phyloP scores from a whole-genome alignment of 2,888 invertebrate species.

The Aricia artaxerxes region DNA sequence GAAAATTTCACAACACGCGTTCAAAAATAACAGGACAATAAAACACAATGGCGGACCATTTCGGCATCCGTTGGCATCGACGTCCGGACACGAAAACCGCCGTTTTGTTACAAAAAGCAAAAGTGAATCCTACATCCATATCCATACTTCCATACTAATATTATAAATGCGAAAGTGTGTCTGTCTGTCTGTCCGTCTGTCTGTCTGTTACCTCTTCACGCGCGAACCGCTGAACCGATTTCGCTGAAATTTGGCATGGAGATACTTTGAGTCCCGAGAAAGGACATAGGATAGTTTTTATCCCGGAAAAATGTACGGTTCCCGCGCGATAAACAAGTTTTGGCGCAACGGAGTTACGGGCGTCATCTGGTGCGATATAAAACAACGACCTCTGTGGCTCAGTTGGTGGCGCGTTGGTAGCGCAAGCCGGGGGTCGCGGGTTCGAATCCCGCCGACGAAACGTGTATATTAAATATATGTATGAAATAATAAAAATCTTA shows the following conservation, averaged over 20 bases:
- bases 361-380: neutral
- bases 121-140: slow-evolving; percentile 51
- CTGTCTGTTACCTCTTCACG: neutral
- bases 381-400: no score
- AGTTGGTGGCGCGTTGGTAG: no score
- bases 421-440: no score
- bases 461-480: no score
- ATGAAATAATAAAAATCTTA: no score
- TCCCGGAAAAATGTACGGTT: neutral
- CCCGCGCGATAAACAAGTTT: no score
- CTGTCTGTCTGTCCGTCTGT: no score
- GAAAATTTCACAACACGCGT: slow-evolving; percentile 1
- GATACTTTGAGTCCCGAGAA: neutral
- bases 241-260: neutral
- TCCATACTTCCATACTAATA: slow-evolving; percentile 25
- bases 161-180: neutral
- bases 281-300: neutral
- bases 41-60: slow-evolving; percentile 31
- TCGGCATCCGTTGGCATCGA: slow-evolving; percentile 55
- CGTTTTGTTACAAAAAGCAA: slow-evolving; percentile 68
- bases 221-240: neutral
- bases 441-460: no score
- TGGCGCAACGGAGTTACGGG: neutral
- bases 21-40: slow-evolving; percentile 17
- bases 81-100: slow-evolving; percentile 64